phyloP scores from a whole-genome alignment of 1,140 invertebrate species.

The Streblospio benedicti region DNA sequence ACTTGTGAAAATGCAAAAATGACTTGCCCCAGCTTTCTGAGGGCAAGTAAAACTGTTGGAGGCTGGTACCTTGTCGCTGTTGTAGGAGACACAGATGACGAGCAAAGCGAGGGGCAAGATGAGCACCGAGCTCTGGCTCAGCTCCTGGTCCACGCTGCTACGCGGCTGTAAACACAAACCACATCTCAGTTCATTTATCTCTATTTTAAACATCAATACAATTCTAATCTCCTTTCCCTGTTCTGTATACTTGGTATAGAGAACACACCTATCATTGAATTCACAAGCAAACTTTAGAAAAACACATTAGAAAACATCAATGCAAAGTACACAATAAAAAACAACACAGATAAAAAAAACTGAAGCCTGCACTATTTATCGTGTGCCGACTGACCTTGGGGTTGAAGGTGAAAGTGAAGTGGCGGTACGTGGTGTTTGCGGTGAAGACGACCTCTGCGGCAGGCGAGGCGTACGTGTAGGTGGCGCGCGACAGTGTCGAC shows the following conservation, averaged over 20 bases:
- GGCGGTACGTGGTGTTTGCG: conserved; percentile 63
- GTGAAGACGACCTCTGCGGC: conserved; percentile 57
- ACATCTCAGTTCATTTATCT: background rate
- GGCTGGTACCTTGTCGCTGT: conserved; percentile 63
- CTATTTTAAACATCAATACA: background rate
- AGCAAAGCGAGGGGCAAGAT: conserved; percentile 63
- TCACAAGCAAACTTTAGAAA: background rate
- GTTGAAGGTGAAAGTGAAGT: conserved; percentile 59
- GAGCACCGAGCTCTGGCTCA: conserved; percentile 70
- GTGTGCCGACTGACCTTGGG: conserved; percentile 52
- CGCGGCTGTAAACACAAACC: conserved; percentile 43
- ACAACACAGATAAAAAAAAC: too few relatives aligned
- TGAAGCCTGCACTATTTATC: too few relatives aligned
- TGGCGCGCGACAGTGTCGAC: conserved; percentile 55
- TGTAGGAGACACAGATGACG: conserved; percentile 56
- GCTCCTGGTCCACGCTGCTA: conserved; percentile 67
- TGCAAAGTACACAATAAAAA: background rate
- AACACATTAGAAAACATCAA: background rate
- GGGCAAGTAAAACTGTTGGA: too few relatives aligned
- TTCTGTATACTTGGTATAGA: conserved; percentile 5
- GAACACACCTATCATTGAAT: too few relatives aligned
- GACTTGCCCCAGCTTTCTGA: too few relatives aligned
- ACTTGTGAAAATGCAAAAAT: too few relatives aligned
- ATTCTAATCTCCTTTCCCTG: background rate
- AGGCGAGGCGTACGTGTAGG: conserved; percentile 54